A percentile compares a stretch with the other conserved stretches of the same genome.
Evolutionary conservation across 2,113 vertebrate genomes (phyloP).

Genomic region (Amblyornis subalaris): DNA sequence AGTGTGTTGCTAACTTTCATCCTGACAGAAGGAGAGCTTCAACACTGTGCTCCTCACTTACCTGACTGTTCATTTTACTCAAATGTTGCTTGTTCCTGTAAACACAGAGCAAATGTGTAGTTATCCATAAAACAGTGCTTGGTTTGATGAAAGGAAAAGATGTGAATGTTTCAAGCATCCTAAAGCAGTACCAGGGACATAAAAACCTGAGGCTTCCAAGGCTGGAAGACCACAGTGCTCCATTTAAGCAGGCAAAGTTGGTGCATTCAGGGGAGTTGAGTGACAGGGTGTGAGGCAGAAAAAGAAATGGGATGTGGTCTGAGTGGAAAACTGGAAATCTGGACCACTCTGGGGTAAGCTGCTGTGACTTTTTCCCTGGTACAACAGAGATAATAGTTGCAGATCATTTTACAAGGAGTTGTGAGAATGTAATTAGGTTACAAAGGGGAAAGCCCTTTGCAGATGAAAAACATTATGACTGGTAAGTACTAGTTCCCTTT

Average conservation of each 20-base stretch:
- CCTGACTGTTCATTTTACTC: neutral
- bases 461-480: neutral
- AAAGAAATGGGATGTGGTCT: neutral
- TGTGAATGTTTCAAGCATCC: neutral
- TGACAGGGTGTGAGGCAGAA: neutral
- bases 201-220: neutral
- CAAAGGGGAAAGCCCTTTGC: neutral
- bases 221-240: neutral
- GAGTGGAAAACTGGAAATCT: neutral
- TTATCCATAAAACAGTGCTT: neutral
- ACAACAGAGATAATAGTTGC: neutral
- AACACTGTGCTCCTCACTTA: neutral
- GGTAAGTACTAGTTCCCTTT: neutral
- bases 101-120: neutral
- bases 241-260: neutral
- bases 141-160: neutral
- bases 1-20: neutral
- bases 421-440: neutral
- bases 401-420: neutral
- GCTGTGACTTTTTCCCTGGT: neutral
- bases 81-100: neutral
- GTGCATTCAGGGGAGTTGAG: neutral
- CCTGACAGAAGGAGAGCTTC: slow-evolving; percentile 25
- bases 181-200: neutral
- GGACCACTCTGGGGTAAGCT: neutral